These are phyloP conservation scores for Eupsilia transversa DNA, from an alignment of 2,888 invertebrate species.

Conservation along the genomic window DNA sequence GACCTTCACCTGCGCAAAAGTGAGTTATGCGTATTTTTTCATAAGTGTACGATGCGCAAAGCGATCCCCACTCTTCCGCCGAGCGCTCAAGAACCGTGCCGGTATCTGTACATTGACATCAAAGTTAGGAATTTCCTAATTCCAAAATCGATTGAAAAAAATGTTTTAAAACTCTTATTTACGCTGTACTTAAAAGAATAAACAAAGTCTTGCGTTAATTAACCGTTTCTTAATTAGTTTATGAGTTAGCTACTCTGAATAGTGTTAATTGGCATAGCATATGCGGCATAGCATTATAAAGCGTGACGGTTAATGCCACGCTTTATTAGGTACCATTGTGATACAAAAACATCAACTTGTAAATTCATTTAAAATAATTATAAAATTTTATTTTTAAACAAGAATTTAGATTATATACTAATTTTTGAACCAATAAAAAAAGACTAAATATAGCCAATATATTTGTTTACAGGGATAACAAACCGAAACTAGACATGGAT, in stretches of 20 bases:
- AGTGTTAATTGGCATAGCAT: background rate
- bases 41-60: too few relatives aligned
- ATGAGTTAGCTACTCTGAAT: too few relatives aligned
- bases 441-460: background rate
- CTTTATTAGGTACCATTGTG: background rate
- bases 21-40: too few relatives aligned
- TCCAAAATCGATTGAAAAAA: background rate
- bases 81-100: too few relatives aligned
- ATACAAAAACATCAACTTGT: background rate
- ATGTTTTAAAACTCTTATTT: background rate
- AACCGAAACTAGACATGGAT: slow-evolving; percentile 91
- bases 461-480: slow-evolving; percentile 87
- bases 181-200: background rate
- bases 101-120: too few relatives aligned
- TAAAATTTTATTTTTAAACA: too few relatives aligned
- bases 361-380: background rate
- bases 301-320: background rate
- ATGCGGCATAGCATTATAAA: background rate
- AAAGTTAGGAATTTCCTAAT: background rate
- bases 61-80: too few relatives aligned
- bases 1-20: too few relatives aligned
- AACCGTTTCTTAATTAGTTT: slow-evolving; percentile 4
- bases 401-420: too few relatives aligned
- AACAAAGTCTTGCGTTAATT: background rate
- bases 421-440: too few relatives aligned